Evolutionary conservation across 2,113 vertebrate species (phyloP).

Genomic region (Alouatta palliata): DNA sequence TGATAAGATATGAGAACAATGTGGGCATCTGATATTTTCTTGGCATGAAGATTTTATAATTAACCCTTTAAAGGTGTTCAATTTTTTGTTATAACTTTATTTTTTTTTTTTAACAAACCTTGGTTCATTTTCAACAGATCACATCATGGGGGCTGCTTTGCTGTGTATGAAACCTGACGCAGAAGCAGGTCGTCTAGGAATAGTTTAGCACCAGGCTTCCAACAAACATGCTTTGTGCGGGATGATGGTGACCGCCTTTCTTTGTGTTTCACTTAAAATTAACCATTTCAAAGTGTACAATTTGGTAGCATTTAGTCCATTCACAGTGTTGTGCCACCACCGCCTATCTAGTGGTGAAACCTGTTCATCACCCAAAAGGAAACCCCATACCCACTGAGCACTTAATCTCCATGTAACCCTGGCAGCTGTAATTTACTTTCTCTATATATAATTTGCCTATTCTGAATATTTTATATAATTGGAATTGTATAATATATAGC

Average conservation of each 20-base stretch:
- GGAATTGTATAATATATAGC: no score
- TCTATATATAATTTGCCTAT: not conserved
- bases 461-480: not conserved
- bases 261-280: not conserved
- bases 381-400: not conserved
- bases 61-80: not conserved
- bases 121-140: no score
- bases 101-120: not conserved
- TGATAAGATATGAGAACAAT: not conserved
- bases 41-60: not conserved
- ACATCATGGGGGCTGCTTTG: no score
- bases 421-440: not conserved
- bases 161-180: no score
- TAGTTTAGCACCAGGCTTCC: no score
- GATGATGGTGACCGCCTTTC: no score
- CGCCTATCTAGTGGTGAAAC: not conserved
- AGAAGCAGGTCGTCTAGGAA: no score
- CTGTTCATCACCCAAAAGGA: not conserved
- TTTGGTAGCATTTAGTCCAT: not conserved
- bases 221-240: no score
- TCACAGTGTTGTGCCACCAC: not conserved
- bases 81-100: no score
- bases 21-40: not conserved
- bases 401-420: not conserved
- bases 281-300: not conserved